phyloP scores from a whole-genome alignment of 2,113 vertebrate species.

The Mirza zaza region DNA sequence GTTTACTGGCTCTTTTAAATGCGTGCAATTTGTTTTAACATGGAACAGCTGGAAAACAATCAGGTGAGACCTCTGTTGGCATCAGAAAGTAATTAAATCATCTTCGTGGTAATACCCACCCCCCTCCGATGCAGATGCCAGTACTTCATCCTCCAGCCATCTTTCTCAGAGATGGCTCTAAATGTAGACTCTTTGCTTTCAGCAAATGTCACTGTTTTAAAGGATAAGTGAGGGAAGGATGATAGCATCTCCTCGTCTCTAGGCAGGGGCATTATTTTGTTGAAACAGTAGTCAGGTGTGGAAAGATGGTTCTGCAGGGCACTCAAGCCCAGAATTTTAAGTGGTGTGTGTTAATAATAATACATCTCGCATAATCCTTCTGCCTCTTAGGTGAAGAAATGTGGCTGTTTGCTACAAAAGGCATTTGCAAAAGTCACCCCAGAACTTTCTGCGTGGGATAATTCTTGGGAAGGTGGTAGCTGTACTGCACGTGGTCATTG shows the following conservation, averaged over 20 bases:
- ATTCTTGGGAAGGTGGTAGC: neutral
- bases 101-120: neutral
- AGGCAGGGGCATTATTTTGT: neutral
- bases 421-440: neutral
- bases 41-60: conserved; percentile 64
- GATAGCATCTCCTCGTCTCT: neutral
- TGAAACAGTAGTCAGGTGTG: conserved; percentile 32
- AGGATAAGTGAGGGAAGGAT: neutral
- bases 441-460: neutral
- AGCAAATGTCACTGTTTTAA: neutral
- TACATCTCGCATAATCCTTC: neutral
- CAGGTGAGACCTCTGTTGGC: conserved; percentile 41
- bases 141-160: neutral
- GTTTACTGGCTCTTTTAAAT: conserved; percentile 49
- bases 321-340: neutral
- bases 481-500: neutral
- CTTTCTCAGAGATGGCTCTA: neutral
- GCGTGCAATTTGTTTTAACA: conserved; percentile 66
- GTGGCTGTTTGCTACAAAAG: conserved; percentile 1
- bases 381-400: neutral
- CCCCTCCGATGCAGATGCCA: neutral
- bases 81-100: neutral
- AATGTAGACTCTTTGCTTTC: neutral
- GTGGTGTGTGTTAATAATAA: neutral
- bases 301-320: neutral